These are phyloP conservation scores for Choloepus didactylus DNA, from an alignment of 2,797 vertebrate genomes.

Conservation along the genomic window DNA sequence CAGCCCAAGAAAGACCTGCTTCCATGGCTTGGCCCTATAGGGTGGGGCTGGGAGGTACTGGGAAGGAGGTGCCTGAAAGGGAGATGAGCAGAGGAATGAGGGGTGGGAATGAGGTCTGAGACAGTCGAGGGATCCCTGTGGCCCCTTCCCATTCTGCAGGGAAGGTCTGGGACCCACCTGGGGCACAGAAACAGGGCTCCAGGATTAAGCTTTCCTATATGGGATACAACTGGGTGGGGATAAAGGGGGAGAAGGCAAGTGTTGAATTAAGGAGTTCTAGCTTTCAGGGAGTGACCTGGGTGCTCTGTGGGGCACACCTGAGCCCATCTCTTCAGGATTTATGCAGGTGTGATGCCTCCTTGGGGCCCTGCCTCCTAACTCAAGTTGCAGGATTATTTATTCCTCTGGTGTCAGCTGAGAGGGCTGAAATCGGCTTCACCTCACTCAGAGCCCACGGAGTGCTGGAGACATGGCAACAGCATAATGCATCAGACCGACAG, in stretches of 20 bases:
- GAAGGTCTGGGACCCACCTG: neutral
- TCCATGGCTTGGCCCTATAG: neutral
- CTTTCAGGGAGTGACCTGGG: conserved; percentile 11
- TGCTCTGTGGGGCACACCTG: conserved; percentile 31
- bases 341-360: conserved; percentile 37
- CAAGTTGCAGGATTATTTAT: conserved; percentile 72
- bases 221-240: neutral
- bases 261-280: conserved; percentile 45
- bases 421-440: conserved; percentile 23
- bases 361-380: conserved; percentile 57
- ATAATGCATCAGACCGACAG: neutral
- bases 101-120: neutral
- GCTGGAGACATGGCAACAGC: neutral
- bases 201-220: neutral
- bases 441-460: neutral
- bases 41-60: neutral
- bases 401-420: conserved; percentile 32
- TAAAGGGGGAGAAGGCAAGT: neutral
- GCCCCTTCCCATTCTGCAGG: neutral
- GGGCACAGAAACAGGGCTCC: neutral
- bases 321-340: conserved; percentile 64
- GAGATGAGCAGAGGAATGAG: neutral
- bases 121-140: neutral
- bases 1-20: neutral
- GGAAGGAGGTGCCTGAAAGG: neutral